Evolutionary conservation across 2,113 vertebrate genomes (phyloP).

Genomic region (Equus quagga): DNA sequence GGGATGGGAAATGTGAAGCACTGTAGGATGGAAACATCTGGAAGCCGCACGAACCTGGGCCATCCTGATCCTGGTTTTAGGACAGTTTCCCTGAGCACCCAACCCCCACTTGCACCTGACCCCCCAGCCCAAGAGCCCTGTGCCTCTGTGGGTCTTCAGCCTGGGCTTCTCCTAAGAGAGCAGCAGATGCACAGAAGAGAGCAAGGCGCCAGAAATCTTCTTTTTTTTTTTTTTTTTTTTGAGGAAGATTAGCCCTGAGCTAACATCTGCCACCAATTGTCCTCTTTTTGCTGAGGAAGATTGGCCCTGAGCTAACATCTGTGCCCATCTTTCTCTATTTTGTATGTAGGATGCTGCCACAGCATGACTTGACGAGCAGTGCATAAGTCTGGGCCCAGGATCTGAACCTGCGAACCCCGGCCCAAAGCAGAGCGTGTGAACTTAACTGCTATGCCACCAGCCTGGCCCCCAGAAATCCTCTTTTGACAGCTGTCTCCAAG

Average conservation of each 20-base stretch:
- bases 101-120: not conserved
- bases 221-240: not conserved
- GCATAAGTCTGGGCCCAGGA: no score
- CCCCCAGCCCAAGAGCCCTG: not conserved
- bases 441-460: no score
- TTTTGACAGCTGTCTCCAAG: not conserved
- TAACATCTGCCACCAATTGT: no score
- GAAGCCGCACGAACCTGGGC: not conserved
- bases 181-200: no score
- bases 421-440: no score
- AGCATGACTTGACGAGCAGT: no score
- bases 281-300: no score
- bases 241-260: no score
- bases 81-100: not conserved
- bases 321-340: no score
- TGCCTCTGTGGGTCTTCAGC: fast-evolving
- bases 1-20: not conserved
- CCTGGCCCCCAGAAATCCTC: not conserved
- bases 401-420: no score
- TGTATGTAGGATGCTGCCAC: no score
- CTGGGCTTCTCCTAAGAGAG: not conserved
- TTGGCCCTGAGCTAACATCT: no score
- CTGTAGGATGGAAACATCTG: not conserved
- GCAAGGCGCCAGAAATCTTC: not conserved
- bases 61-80: not conserved